Evolutionary conservation across 2,113 vertebrate genomes (phyloP).

Genomic region (Himantopus leucocephalus): DNA sequence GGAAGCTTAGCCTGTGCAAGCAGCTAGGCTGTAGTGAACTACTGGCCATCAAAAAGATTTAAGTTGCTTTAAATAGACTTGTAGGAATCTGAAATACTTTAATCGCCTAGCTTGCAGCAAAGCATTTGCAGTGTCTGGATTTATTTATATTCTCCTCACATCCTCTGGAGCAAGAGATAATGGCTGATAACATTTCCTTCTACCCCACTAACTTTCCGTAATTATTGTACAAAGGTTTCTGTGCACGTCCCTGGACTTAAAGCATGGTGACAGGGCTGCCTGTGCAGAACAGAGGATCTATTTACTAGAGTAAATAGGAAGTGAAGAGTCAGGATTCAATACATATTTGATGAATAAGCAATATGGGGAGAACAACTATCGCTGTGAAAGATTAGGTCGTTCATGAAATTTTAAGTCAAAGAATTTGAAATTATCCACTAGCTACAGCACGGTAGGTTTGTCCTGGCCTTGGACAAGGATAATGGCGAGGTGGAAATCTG

Average conservation of each 20-base stretch:
- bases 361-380: neutral
- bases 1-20: neutral
- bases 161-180: conserved; percentile 59
- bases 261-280: conserved; percentile 1
- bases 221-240: conserved; percentile 54
- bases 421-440: neutral
- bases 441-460: neutral
- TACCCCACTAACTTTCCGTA: conserved; percentile 59
- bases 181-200: conserved; percentile 67
- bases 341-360: conserved; percentile 25
- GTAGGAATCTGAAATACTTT: conserved; percentile 63
- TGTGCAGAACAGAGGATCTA: neutral
- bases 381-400: neutral
- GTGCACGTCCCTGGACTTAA: neutral
- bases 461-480: neutral
- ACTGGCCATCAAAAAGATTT: conserved; percentile 43
- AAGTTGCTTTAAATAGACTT: conserved; percentile 62
- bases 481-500: neutral
- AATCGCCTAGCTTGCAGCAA: conserved; percentile 56
- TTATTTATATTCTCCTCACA: conserved; percentile 66
- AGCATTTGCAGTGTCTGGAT: conserved; percentile 52
- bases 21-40: neutral
- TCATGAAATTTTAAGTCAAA: neutral
- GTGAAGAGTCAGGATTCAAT: conserved; percentile 14
- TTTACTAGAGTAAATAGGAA: neutral